Conservation (phyloP, 2,113 vertebrate species). For the Calypte anna region DNA sequence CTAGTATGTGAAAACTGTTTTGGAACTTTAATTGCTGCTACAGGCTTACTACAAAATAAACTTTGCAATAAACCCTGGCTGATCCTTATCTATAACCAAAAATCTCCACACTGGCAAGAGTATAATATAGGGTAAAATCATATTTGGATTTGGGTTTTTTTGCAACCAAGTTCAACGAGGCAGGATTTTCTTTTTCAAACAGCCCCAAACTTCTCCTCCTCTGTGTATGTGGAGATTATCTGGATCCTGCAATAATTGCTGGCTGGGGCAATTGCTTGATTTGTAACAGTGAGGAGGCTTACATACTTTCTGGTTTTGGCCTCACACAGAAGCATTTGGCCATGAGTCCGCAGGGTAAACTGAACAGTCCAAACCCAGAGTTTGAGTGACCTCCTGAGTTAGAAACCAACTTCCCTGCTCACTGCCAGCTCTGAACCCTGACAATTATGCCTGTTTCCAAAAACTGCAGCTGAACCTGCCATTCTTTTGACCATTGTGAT, state of each 20-base stretch:
- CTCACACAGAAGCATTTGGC: neutral
- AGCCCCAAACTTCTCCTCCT: neutral
- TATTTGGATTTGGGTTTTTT: neutral
- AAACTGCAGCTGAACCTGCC: conserved; percentile 18
- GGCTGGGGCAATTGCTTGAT: conserved; percentile 44
- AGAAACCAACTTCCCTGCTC: neutral
- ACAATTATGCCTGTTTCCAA: conserved; percentile 52
- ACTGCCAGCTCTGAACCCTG: conserved; percentile 36
- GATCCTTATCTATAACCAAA: conserved; percentile 69
- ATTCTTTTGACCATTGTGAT: neutral
- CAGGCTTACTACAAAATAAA: conserved; percentile 60
- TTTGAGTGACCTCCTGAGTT: conserved; percentile 14
- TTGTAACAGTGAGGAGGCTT: conserved; percentile 2
- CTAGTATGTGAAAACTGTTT: conserved; percentile 73
- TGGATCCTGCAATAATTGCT: conserved; percentile 49
- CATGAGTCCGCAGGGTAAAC: conserved; percentile 33
- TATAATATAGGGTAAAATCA: conserved; percentile 20
- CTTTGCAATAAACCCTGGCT: conserved; percentile 59
- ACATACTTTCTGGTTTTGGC: conserved; percentile 67
- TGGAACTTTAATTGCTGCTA: conserved; percentile 72
- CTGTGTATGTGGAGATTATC: conserved; percentile 15
- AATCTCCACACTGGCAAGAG: conserved; percentile 10
- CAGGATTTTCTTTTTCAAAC: neutral
- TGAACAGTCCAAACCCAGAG: conserved; percentile 34
- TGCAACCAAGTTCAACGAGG: neutral